Evolutionary conservation across 2,888 invertebrate species (phyloP), one percentile per base, ranked within the genome.

Genomic region (Lacanobia oleracea): DNA sequence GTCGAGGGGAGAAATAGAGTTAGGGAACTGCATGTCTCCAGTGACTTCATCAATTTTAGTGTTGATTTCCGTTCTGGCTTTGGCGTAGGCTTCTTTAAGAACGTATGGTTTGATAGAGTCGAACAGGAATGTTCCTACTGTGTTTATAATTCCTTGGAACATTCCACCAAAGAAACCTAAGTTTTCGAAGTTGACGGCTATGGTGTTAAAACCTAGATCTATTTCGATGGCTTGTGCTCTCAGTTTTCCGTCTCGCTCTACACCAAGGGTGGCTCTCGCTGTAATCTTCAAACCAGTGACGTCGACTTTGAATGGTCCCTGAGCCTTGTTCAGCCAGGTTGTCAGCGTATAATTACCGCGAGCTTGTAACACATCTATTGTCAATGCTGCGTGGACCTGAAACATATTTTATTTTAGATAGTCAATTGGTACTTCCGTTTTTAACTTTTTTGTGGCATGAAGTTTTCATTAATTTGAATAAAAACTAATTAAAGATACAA

Each of bases 21-120:
- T 98, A 0, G 98, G 98, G 87, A 98, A 97, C 72, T 97, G 97
- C 87, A 98, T 97, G 69, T 97, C 96, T 1, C 97, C 97, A 18
- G 98, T 97, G 18, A 98, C 89, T 84, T 97, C 97, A 23, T 97
- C 97, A 40, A 98, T 96, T 89, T 98, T 97, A 18, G 97, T 96
- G 89, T 98, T 98, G 1, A 98, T 97, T 90, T 97, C 97, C 1
- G 95, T 96, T 82, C 98, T 96, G 1, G 98, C 96, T 89, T 98
- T 97, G 0, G 97, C 96, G 88, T 98, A 98, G 0, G 98, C 98
- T 93, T 98, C 97, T 81, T 97, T 97, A 37, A 98, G 93, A 80
- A 99, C 97, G 83, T 97, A 97, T 0, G 98, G 98, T 89, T 99
- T 98, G 87, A 99, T 98, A 14, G 98, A 97, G 90, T 98, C 98